These are phyloP conservation scores for Corella eumyota DNA, from an alignment of 23 tunicate species.

Conservation along the genomic window DNA sequence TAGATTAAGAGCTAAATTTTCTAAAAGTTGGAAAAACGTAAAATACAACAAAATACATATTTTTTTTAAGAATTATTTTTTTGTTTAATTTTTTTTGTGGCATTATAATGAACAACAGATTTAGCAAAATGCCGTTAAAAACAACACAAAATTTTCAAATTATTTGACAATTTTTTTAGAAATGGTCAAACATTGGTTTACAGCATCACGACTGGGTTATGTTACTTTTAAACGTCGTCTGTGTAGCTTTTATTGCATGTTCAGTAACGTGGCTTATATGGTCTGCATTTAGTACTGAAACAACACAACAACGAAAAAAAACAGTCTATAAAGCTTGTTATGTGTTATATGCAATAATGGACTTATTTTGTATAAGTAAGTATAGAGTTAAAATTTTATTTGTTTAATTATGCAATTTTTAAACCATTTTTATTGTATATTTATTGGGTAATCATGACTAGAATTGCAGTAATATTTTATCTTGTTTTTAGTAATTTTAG, in stretches of 20 bases:
- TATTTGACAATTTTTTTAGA: neutral
- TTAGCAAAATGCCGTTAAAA: no score
- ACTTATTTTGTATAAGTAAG: constrained; percentile 27
- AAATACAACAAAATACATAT: no score
- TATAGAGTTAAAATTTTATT: no score
- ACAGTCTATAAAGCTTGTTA: constrained; percentile 21
- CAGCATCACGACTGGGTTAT: constrained; percentile 39
- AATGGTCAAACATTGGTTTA: constrained; percentile 6
- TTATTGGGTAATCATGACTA: no score
- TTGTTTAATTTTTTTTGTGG: no score
- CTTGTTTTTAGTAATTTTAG: constrained; percentile 27
- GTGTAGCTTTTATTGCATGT: constrained; percentile 13
- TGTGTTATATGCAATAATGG: constrained; percentile 34
- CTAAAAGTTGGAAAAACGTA: no score
- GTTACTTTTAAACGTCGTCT: constrained; percentile 18
- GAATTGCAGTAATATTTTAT: no score
- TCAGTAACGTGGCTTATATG: constrained; percentile 36
- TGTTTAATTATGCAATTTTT: no score
- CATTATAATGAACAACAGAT: no score
- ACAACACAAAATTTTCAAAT: neutral
- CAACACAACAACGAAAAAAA: constrained; percentile 20
- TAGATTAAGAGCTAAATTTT: constrained; percentile 18
- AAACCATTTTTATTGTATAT: no score
- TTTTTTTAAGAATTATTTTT: no score
- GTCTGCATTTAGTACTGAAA: constrained; percentile 33